phyloP scores from a whole-genome alignment of 2,113 vertebrate genomes.

The Kobus ellipsiprymnus region DNA sequence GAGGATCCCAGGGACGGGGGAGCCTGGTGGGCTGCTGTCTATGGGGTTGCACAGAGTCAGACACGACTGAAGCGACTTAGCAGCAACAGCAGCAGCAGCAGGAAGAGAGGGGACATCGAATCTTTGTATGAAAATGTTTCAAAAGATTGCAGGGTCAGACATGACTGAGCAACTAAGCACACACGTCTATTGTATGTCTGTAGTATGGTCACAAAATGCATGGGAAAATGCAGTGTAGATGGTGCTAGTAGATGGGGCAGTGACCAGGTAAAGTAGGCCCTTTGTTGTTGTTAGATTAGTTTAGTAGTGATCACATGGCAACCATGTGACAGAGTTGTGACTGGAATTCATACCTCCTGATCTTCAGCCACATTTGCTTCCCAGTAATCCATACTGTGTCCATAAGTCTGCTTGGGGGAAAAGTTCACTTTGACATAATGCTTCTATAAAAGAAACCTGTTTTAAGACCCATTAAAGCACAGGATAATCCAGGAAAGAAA shows the following conservation, averaged over 20 bases:
- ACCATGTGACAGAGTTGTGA: background rate
- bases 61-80: no score
- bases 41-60: no score
- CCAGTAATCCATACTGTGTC: background rate
- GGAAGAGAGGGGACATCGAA: background rate
- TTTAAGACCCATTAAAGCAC: constrained; percentile 25
- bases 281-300: background rate
- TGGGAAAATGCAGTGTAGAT: background rate
- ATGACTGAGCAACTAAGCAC: background rate
- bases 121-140: background rate
- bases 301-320: background rate
- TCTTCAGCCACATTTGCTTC: constrained; percentile 16
- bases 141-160: background rate
- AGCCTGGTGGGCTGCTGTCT: no score
- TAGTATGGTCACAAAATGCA: background rate
- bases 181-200: background rate
- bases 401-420: constrained; percentile 5
- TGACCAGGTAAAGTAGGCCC: background rate
- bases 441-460: background rate
- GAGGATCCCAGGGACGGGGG: no score
- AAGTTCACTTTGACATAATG: constrained; percentile 15
- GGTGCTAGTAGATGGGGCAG: background rate
- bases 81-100: background rate
- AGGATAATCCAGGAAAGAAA: constrained; percentile 20
- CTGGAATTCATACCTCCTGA: background rate